Evolutionary conservation across 2,888 invertebrate genomes (phyloP), one percentile per base, ranked within the genome.

Genomic region (Idaea biselata): DNA sequence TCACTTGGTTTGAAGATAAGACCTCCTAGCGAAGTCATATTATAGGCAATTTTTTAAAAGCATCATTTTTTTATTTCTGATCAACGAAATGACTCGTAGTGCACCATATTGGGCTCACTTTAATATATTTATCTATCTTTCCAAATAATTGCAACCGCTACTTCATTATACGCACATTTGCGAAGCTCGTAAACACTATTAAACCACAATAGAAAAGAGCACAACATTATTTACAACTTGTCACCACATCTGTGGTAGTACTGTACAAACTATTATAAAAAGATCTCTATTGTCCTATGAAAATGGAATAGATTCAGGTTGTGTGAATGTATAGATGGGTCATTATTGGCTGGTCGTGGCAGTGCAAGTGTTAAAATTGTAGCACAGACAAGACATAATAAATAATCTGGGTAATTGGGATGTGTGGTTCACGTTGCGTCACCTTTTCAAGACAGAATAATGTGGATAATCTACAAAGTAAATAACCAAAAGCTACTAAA

Each of bases 321-420:
- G 17, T n/a, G 16, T 55, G 31, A 31, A n/a, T 2, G 18, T 11
- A 16, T 6, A 18, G 18, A 66, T 64, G 74, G 79, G 71, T 79
- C 80, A 60, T 18, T 56, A 16, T 58, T 65, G 73, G 63, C 72
- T 70, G 71, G 81, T 68, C 16, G 59, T 6, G 33, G 63, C 55
- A 55, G 63, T 66, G 69, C 73, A 79, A 82, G 81, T 81, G 82
- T 80, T 78, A 75, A 74, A 71, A 44, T 44, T 44, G 44, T 44
- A 44, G 14, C 70, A 66, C 70, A 78, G 78, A 79, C 80, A 77
- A 82, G 86, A 84, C 83, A 78, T 84, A 78, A 89, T 90, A 89
- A 90, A 91, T 90, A 89, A 91, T 88, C 82, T 81, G 44, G 44
- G 74, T 90, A 90, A 91, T 91, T 90, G 89, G 84, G 73, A 81